Evolutionary conservation across 2,113 vertebrate species (phyloP), one percentile per base, ranked within the genome.

Genomic region (Actinemys pallida): DNA sequence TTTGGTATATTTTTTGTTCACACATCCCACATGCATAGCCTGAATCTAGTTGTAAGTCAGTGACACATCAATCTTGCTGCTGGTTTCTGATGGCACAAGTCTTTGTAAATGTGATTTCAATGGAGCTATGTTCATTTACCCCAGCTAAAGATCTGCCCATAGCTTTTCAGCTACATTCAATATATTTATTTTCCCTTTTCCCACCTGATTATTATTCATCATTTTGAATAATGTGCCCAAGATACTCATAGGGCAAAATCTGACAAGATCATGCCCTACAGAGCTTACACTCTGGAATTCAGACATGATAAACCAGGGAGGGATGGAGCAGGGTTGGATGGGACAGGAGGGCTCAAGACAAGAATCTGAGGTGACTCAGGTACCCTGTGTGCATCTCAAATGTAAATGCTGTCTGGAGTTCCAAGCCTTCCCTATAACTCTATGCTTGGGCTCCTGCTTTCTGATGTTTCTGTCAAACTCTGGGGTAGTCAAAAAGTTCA

Each of bases 51-150:
- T 45, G 31, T 81, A 27, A 1, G 1, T 56, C 90, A 22, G 9
- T 50, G 81, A 24, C 31, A 53, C 75, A 53, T 6, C 87, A 24
- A 0, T 76, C 84, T 59, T 35, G n/a, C 84, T 27, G 25, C 90
- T 0, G 2, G 4, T n/a, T 53, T 20, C 49, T 12, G 59, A 31
- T 3, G 3, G 35, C 9, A 49, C 0, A 1, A 2, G 20, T 27
- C 81, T 20, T 49, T 5, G 39, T 10, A 3, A 19, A 65, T 35
- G 31, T 11, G n/a, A 75, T 75, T 42, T 42, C 69, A 75, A 6
- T 39, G n/a, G 17, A 42, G n/a, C n/a, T n/a, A 9, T 42, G 59
- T 31, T 47, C 2, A 0, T 31, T 35, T 1, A 1, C 62, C 1
- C 54, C 69, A 6, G 1, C 4, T 65, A 20, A 42, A 56, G 25